A percentile compares a stretch with the other conserved stretches of the same genome.
Conservation (phyloP, 1,140 invertebrate species). For the Eufriesea mexicana region DNA sequence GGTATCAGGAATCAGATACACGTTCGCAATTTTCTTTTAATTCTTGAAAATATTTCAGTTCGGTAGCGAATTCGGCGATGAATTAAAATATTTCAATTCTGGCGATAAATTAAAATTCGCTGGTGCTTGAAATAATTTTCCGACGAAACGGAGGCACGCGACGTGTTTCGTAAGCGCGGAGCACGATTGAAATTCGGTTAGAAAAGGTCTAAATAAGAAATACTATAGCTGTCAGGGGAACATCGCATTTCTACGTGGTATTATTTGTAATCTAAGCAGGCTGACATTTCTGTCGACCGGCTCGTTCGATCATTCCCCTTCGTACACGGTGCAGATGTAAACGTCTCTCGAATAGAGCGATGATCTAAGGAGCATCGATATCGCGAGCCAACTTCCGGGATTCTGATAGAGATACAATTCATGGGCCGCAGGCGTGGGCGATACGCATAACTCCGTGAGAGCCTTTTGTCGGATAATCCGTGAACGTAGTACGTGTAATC, state of each 20-base stretch:
- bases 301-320: constrained; percentile 2
- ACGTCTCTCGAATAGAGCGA: constrained; percentile 36
- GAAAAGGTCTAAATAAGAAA: neutral
- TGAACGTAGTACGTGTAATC: constrained; percentile 45
- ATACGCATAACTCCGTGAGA: constrained; percentile 53
- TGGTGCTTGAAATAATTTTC: too few species aligned
- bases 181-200: neutral
- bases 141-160: too few species aligned
- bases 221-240: neutral
- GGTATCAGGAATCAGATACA: too few species aligned
- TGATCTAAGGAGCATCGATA: constrained; percentile 51
- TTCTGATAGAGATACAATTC: constrained; percentile 61
- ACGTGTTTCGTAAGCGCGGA: neutral
- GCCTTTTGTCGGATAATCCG: constrained; percentile 55
- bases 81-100: too few species aligned
- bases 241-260: neutral
- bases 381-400: constrained; percentile 52
- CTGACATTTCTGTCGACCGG: neutral
- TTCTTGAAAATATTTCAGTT: too few species aligned
- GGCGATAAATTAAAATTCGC: too few species aligned
- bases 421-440: constrained; percentile 52
- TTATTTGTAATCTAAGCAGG: constrained; percentile 3
- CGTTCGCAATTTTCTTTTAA: too few species aligned
- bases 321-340: constrained; percentile 21
- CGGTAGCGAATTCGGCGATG: too few species aligned